phyloP scores from a whole-genome alignment of 2,797 vertebrate genomes.

The Crocidura indochinensis region DNA sequence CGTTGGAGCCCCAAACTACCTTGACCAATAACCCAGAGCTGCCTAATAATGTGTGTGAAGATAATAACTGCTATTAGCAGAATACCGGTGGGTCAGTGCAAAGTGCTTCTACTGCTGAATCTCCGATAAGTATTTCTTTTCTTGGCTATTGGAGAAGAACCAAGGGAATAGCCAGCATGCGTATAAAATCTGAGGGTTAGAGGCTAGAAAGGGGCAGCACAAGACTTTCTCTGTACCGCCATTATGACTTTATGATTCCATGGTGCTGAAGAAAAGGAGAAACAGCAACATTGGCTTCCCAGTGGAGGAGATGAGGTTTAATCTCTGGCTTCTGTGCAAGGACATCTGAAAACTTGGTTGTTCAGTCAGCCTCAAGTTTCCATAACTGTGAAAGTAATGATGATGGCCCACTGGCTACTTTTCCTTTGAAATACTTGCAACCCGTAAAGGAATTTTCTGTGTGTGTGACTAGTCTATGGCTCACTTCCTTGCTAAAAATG shows the following conservation, averaged over 20 bases:
- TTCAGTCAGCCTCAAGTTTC: background rate
- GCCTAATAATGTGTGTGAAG: slow-evolving; percentile 19
- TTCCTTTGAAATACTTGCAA: slow-evolving; percentile 27
- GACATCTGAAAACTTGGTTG: background rate
- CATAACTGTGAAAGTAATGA: background rate
- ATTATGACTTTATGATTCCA: background rate
- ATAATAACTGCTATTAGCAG: slow-evolving; percentile 4
- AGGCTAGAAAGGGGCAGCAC: background rate
- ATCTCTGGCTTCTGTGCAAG: background rate
- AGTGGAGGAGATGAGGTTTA: background rate
- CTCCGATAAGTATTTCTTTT: background rate
- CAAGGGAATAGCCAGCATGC: background rate
- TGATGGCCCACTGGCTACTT: background rate
- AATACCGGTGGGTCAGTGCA: background rate
- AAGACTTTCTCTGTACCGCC: background rate
- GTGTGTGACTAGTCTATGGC: background rate
- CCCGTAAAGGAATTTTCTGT: slow-evolving; percentile 5
- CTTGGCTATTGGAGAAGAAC: background rate
- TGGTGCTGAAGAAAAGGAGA: background rate
- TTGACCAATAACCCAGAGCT: background rate
- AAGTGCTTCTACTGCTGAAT: background rate
- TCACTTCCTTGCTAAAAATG: background rate
- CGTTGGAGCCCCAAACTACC: background rate
- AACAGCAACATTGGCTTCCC: background rate
- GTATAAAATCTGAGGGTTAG: background rate